phyloP scores from a whole-genome alignment of 2,113 vertebrate species.

The Ardeotis arabs region DNA sequence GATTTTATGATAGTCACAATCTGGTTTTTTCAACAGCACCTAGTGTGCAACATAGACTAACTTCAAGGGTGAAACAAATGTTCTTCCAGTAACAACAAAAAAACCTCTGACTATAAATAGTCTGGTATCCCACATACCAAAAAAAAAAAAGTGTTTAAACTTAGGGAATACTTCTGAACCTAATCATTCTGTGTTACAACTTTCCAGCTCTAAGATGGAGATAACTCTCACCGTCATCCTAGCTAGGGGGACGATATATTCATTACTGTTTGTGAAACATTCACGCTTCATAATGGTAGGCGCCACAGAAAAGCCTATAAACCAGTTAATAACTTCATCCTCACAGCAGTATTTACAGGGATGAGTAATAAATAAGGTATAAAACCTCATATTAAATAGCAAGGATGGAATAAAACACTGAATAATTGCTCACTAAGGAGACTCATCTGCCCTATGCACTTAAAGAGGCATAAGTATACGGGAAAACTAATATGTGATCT shows the following conservation, averaged over 20 bases:
- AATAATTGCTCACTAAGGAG: neutral
- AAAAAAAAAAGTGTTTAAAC: neutral
- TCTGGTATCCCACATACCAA: neutral
- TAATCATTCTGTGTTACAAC: neutral
- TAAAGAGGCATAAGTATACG: neutral
- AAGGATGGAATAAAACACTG: neutral
- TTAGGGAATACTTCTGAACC: neutral
- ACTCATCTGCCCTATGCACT: neutral
- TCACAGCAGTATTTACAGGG: neutral
- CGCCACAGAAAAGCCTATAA: neutral
- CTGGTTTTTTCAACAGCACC: neutral
- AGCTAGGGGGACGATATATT: neutral
- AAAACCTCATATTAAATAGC: neutral
- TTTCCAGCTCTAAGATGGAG: neutral
- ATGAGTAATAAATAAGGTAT: neutral
- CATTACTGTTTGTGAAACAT: neutral
- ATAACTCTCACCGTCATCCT: neutral
- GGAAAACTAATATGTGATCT: neutral
- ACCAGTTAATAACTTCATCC: neutral
- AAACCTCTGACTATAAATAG: neutral
- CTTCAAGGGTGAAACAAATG: neutral
- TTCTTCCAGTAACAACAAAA: neutral
- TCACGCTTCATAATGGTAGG: neutral
- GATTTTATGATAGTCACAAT: neutral
- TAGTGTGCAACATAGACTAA: neutral